Evolutionary conservation across 2,113 vertebrate genomes (phyloP).

Genomic region (Xenus cinereus): DNA sequence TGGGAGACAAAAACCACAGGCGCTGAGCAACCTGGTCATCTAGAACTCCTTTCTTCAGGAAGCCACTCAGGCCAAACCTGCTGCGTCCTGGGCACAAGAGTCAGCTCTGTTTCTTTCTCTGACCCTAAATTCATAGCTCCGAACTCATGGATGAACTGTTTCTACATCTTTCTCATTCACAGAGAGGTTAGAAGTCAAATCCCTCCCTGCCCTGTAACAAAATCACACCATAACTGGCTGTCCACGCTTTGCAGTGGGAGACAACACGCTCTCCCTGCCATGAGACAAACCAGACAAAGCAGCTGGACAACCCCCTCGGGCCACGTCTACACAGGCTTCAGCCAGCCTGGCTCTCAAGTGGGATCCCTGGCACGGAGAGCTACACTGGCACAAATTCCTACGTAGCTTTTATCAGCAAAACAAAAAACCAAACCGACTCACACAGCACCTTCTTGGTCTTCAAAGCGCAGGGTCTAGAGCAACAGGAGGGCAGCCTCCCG

Average conservation of each 20-base stretch:
- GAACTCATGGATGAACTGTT: background rate
- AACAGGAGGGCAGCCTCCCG: background rate
- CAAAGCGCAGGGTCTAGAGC: background rate
- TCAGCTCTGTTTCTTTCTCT: background rate
- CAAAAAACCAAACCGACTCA: background rate
- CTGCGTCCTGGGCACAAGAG: rapidly evolving
- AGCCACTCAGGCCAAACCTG: background rate
- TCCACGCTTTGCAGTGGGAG: background rate
- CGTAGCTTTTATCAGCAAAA: background rate
- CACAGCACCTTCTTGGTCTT: background rate
- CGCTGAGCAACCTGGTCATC: background rate
- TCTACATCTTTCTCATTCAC: background rate
- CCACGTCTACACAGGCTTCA: background rate
- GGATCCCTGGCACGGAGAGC: background rate
- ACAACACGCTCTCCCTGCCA: rapidly evolving
- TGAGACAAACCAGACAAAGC: background rate
- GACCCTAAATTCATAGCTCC: background rate
- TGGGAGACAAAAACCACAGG: background rate
- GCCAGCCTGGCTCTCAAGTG: background rate
- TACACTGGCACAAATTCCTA: background rate
- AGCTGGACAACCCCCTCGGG: background rate
- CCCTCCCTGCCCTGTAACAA: background rate
- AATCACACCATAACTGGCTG: background rate
- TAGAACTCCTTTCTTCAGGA: background rate
- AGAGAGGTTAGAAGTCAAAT: background rate